These are phyloP conservation scores for Sprattus sprattus DNA, from an alignment of 2,113 vertebrate genomes.

Conservation along the genomic window DNA sequence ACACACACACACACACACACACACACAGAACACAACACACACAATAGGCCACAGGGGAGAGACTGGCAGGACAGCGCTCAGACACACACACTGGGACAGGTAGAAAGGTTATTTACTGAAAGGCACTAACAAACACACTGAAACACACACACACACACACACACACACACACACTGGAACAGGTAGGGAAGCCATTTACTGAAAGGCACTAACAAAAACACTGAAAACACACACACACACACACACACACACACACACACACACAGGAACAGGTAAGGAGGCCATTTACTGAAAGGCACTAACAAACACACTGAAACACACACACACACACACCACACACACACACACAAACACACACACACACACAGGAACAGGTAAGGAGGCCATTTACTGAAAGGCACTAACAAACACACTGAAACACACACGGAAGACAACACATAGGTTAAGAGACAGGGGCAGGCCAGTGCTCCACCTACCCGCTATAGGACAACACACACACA, in stretches of 20 bases:
- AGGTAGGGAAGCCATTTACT: too few relatives aligned
- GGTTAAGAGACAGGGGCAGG: neutral
- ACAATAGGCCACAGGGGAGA: neutral
- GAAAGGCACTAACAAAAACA: conserved; percentile 21
- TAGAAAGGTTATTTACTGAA: neutral
- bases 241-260: conserved; percentile 13
- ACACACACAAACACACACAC: too few relatives aligned
- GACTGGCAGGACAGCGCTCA: neutral
- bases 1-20: conserved; percentile 17
- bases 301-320: too few relatives aligned
- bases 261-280: neutral
- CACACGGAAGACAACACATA: conserved; percentile 12
- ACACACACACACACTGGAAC: neutral
- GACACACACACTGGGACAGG: neutral
- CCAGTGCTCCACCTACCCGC: neutral
- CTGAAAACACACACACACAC: neutral
- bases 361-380: neutral
- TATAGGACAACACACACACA: neutral
- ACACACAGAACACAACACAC: conserved; percentile 15
- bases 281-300: neutral
- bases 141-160: conserved; percentile 23
- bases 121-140: neutral
- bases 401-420: neutral
- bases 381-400: neutral
- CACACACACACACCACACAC: too few relatives aligned